Evolutionary conservation across 64 coral and sea anemone genomes (phyloP).

Genomic region (Pocillopora damicornis): DNA sequence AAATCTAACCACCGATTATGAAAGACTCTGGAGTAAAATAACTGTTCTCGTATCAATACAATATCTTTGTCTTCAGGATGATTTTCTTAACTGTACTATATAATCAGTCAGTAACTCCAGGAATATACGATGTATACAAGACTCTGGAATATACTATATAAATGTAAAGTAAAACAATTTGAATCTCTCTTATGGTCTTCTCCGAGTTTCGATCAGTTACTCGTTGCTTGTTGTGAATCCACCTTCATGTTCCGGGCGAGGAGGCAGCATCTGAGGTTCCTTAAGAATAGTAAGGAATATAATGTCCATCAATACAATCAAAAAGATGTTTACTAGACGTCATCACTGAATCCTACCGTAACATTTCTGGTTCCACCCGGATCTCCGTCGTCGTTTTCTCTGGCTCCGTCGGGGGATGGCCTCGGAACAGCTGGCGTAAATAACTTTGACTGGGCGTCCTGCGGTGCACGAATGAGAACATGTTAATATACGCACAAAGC

Average conservation of each 20-base stretch:
- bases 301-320: neutral
- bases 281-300: neutral
- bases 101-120: too few relatives aligned
- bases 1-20: too few relatives aligned
- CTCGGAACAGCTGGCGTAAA: conserved; percentile 20
- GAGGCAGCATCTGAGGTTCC: neutral
- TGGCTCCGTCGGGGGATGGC: conserved; percentile 17
- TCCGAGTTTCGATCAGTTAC: neutral
- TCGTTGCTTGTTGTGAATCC: neutral
- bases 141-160: conserved; percentile 5
- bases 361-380: neutral
- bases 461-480: neutral
- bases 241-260: neutral
- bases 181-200: neutral
- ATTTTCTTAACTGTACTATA: too few relatives aligned
- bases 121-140: neutral
- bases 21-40: too few relatives aligned
- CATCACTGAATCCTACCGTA: neutral
- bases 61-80: too few relatives aligned
- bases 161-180: neutral
- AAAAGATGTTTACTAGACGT: neutral
- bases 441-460: conserved; percentile 8
- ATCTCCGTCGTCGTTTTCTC: conserved; percentile 22
- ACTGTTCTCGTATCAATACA: too few relatives aligned
- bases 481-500: neutral